Percentiles rank a stretch among this genome's conserved stretches.
Evolutionary conservation across 2,797 vertebrate genomes (phyloP).

Genomic region (Acomys russatus): DNA sequence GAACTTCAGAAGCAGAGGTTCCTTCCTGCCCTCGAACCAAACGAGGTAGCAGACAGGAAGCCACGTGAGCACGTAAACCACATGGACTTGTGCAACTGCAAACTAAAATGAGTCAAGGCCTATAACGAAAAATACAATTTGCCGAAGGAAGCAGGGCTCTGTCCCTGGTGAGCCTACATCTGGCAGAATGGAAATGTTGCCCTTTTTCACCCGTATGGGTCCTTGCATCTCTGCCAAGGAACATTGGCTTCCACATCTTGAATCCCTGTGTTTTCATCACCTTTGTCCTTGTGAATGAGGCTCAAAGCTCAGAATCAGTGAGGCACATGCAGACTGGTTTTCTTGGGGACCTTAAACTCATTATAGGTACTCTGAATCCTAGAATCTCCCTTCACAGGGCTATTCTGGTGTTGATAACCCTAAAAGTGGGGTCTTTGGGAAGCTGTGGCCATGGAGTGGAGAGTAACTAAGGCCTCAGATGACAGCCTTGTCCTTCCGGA

Average conservation of each 20-base stretch:
- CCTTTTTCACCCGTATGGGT: not conserved
- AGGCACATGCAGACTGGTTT: not conserved
- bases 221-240: not conserved
- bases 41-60: slow-evolving; percentile 46
- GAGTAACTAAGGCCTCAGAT: not conserved
- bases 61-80: not conserved
- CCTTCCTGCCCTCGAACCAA: slow-evolving; percentile 41
- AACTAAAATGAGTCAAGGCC: slow-evolving; percentile 63
- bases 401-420: not conserved
- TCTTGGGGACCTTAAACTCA: not conserved
- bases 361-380: not conserved
- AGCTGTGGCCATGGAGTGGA: not conserved
- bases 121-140: not conserved
- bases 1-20: not conserved
- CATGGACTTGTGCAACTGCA: not conserved
- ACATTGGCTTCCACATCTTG: not conserved
- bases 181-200: not conserved
- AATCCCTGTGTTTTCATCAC: not conserved
- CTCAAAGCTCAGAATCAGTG: not conserved
- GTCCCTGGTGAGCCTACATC: not conserved
- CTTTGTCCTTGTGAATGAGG: not conserved
- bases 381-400: not conserved
- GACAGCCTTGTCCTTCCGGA: not conserved
- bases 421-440: not conserved
- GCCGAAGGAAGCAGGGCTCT: not conserved